Evolutionary conservation across 2,888 invertebrate species (phyloP).

Genomic region (Hipparchia sbordonii): DNA sequence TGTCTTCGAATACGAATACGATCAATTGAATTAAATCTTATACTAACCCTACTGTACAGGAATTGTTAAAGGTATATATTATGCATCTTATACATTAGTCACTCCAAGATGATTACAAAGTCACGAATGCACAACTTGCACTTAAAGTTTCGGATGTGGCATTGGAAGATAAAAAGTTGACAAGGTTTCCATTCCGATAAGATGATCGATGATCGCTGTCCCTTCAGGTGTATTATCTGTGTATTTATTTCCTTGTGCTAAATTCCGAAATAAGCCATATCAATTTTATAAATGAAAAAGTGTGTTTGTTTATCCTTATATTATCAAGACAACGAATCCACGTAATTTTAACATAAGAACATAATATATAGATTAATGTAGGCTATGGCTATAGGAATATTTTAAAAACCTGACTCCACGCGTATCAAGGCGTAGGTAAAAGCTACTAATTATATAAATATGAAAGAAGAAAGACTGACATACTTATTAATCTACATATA

Average conservation of each 20-base stretch:
- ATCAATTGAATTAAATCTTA: no score
- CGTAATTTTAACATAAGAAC: no score
- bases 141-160: slow-evolving; percentile 33
- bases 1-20: no score
- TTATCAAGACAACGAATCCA: no score
- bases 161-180: slow-evolving; percentile 3
- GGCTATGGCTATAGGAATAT: no score
- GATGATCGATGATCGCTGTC: slow-evolving; percentile 3
- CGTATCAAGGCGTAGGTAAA: no score
- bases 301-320: neutral
- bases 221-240: neutral
- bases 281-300: neutral
- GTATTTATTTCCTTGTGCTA: neutral
- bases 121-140: slow-evolving; percentile 14
- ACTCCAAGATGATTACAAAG: slow-evolving; percentile 38
- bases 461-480: no score
- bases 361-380: no score
- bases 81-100: slow-evolving; percentile 40
- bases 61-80: slow-evolving; percentile 32
- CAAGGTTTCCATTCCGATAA: slow-evolving; percentile 2
- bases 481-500: no score
- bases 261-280: neutral
- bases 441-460: no score
- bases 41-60: neutral
- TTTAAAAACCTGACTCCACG: no score